phyloP scores from a whole-genome alignment of 92 coral and sea anemone genomes.

The Palythoa grandis region DNA sequence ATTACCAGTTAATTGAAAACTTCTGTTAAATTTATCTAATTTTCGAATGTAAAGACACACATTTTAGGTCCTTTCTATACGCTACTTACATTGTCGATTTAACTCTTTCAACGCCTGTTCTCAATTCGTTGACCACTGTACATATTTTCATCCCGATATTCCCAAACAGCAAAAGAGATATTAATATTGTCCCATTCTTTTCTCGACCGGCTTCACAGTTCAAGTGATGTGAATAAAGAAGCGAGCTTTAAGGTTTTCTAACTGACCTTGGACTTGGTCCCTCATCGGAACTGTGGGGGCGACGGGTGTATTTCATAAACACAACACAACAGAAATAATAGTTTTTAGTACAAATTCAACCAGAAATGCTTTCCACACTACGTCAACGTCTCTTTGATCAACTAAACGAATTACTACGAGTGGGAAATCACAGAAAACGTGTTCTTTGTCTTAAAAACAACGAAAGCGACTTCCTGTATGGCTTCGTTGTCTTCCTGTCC shows the following conservation, averaged over 20 bases:
- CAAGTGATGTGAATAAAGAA: not conserved
- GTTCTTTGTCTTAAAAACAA: not conserved
- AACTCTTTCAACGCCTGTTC: not conserved
- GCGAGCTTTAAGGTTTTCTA: not conserved
- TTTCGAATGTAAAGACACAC: not conserved
- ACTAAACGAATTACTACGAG: not conserved
- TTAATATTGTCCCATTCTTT: too few species aligned
- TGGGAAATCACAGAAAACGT: constrained; percentile 18
- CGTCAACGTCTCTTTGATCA: not conserved
- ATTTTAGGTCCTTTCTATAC: not conserved
- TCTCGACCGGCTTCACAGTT: not conserved
- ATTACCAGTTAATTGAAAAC: not conserved
- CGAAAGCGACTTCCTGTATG: constrained; percentile 12
- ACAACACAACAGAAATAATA: not conserved
- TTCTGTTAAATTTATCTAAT: not conserved
- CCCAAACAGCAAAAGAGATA: too few species aligned
- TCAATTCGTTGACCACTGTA: not conserved
- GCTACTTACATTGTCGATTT: constrained; percentile 10
- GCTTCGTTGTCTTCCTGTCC: constrained; percentile 14
- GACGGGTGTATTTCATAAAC: constrained; percentile 5
- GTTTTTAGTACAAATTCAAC: not conserved
- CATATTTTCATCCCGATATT: too few species aligned
- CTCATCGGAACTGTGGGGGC: constrained; percentile 36
- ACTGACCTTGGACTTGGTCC: constrained; percentile 4
- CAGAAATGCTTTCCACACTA: not conserved